phyloP scores from a whole-genome alignment of 2,797 vertebrate species.

The Adelosebastes latens region DNA sequence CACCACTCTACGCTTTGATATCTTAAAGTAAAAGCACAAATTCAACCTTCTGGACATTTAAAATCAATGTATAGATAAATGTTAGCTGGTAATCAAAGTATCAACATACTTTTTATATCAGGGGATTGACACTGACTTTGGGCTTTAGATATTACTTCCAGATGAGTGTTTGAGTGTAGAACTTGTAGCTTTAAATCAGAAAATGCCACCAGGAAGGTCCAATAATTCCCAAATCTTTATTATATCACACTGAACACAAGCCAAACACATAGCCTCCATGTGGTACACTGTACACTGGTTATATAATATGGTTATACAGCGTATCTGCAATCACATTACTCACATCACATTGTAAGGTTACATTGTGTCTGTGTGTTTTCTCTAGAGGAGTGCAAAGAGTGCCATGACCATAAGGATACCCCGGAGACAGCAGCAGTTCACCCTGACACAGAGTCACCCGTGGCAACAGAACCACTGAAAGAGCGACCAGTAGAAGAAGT shows the following conservation, averaged over 20 bases:
- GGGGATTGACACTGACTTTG: too few relatives aligned
- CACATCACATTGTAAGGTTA: neutral
- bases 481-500: conserved; percentile 92
- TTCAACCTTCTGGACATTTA: neutral
- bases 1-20: neutral
- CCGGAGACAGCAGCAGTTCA: neutral
- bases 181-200: neutral
- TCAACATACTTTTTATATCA: neutral
- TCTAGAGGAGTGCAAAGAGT: conserved; percentile 73
- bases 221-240: neutral
- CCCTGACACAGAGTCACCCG: neutral
- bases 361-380: neutral
- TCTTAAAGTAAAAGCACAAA: neutral
- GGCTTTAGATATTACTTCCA: neutral
- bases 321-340: neutral
- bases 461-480: conserved; percentile 65
- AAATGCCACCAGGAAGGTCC: neutral
- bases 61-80: neutral
- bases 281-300: neutral
- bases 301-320: neutral
- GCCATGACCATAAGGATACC: conserved; percentile 37
- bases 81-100: neutral
- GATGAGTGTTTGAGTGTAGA: neutral
- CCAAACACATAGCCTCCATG: neutral
- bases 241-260: neutral